These are phyloP conservation scores for Wiebesia pumilae DNA, from an alignment of 1,140 invertebrate genomes.

Conservation along the genomic window DNA sequence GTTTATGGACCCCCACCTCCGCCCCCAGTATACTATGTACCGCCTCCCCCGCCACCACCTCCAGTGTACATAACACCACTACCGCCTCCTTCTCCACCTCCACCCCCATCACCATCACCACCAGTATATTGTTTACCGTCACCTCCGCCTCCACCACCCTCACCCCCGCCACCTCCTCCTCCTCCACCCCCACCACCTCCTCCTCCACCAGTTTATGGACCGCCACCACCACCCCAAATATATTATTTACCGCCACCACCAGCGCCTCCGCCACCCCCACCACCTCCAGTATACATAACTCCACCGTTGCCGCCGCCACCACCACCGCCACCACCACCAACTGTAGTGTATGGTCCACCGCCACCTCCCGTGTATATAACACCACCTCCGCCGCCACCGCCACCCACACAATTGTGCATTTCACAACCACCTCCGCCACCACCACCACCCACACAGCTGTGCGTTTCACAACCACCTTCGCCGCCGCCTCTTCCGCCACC, in stretches of 20 bases:
- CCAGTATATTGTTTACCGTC: not conserved
- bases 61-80: not conserved
- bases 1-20: not conserved
- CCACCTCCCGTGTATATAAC: too few relatives aligned
- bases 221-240: not conserved
- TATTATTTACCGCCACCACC: constrained; percentile 11
- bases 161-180: constrained; percentile 4
- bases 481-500: not conserved
- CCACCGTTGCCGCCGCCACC: constrained; percentile 2
- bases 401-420: not conserved
- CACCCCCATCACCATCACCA: not conserved
- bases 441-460: constrained; percentile 16
- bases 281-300: not conserved
- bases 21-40: not conserved
- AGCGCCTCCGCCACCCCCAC: not conserved
- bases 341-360: not conserved
- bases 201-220: not conserved
- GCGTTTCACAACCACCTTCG: not conserved
- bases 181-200: not conserved
- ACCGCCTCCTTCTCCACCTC: constrained; percentile 5
- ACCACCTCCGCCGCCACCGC: not conserved
- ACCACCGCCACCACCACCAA: not conserved
- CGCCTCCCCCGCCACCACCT: constrained; percentile 10
- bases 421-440: not conserved
- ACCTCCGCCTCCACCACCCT: not conserved